phyloP scores from a whole-genome alignment of 2,113 vertebrate species.

The Synodontis membranacea region DNA sequence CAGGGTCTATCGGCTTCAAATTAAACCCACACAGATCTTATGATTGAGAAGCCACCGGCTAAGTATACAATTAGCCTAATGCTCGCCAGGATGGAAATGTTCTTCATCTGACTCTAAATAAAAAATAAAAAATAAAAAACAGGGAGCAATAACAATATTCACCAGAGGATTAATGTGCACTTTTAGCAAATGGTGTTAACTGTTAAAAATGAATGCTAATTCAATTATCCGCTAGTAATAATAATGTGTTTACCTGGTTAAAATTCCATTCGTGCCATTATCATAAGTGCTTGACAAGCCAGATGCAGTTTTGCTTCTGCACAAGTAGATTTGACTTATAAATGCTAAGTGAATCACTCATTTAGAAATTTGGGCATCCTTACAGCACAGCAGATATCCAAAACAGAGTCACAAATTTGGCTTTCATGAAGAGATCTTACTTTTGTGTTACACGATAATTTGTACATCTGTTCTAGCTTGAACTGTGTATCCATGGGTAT shows the following conservation, averaged over 20 bases:
- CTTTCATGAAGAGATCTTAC: neutral
- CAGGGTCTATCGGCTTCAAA: constrained; percentile 33
- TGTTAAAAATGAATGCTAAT: constrained; percentile 24
- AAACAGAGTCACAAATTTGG: neutral
- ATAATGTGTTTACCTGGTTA: constrained; percentile 21
- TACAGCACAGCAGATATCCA: neutral
- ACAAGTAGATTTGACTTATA: constrained; percentile 16
- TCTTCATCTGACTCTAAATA: neutral
- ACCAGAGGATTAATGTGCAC: neutral
- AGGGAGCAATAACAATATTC: neutral
- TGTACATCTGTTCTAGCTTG: neutral
- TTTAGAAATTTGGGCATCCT: neutral
- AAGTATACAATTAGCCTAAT: constrained; percentile 33
- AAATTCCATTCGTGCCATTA: constrained; percentile 32
- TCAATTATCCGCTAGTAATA: constrained; percentile 33
- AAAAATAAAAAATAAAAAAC: too few species aligned
- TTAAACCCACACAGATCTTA: constrained; percentile 27
- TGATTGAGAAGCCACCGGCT: constrained; percentile 35
- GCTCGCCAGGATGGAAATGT: neutral
- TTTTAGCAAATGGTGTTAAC: constrained; percentile 14
- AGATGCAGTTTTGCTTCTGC: neutral
- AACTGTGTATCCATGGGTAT: neutral
- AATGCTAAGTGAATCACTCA: constrained; percentile 25
- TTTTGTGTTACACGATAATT: neutral
- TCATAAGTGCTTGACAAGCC: constrained; percentile 5